These are phyloP conservation scores for Dascillus cervinus DNA, from an alignment of 2,888 invertebrate species.

Conservation along the genomic window DNA sequence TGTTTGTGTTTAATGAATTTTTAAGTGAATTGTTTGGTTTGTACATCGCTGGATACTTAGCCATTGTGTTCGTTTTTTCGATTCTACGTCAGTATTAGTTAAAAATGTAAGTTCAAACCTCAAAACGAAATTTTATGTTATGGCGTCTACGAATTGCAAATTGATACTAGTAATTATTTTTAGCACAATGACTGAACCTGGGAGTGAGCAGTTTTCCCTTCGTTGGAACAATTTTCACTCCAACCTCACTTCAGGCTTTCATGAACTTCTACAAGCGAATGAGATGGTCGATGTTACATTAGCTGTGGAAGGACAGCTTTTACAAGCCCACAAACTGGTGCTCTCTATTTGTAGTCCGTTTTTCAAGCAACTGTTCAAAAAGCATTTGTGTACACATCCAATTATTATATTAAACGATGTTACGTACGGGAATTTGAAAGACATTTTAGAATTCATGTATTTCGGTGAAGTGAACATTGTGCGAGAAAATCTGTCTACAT, in stretches of 20 bases:
- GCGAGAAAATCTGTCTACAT: constrained; percentile 60
- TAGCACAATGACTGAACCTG: constrained; percentile 42
- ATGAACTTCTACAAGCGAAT: constrained; percentile 61
- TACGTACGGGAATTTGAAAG: constrained; percentile 57
- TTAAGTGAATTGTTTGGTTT: too few species aligned
- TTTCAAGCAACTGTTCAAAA: constrained; percentile 68
- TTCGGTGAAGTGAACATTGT: constrained; percentile 65
- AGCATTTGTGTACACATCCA: constrained; percentile 64
- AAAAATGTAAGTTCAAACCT: too few species aligned
- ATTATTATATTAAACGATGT: constrained; percentile 68
- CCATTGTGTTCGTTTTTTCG: too few species aligned
- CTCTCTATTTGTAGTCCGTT: constrained; percentile 73
- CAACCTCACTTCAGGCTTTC: constrained; percentile 65
- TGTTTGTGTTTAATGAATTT: too few species aligned
- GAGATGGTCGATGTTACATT: constrained; percentile 72
- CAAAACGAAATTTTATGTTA: constrained; percentile 6
- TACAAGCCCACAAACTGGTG: constrained; percentile 71
- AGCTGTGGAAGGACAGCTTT: constrained; percentile 68
- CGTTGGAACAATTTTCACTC: constrained; percentile 75
- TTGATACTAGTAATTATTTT: neutral
- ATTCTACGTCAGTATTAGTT: too few species aligned
- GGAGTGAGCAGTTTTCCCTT: constrained; percentile 65
- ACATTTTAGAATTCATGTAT: constrained; percentile 68
- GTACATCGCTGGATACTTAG: too few species aligned
- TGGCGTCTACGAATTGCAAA: constrained; percentile 14